Base-by-base conservation (phyloP, 2,797 vertebrate genomes). In the Paedocypris micromegethes region DNA sequence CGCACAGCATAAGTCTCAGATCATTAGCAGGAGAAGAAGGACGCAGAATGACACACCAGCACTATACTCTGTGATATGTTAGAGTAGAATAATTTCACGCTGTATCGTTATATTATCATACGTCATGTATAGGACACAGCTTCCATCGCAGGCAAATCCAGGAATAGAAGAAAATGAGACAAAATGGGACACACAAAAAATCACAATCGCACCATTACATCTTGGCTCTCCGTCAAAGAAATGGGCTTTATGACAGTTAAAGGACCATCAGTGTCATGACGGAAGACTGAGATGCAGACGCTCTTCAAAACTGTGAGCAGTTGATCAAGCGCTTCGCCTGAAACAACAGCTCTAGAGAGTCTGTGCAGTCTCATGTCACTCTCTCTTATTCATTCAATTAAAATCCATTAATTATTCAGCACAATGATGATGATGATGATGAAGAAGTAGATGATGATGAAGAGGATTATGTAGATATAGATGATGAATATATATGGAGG, bases 111-210 rank as follows among this genome's bases (percentile, higher is more conserved):
- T 23, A 23, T 23, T 23, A 23, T 23, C 48, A 41, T 23, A 6
- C 7, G 1, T 5, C 37, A 6, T 5, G 4, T 47, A 47, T 47
- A 8, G 2, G 7, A 39, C 23, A 23, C 23, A 23, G 23, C 6
- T 53, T 53, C 41, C 44, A 38, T 3, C 9, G 7, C 23, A 50
- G 58, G 46, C 3, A 5, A 50, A 58, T 4, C 37, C 9, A 38
- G 23, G n/a, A 48, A 58, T 48, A 50, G 0, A 9, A 48, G 37
- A 42, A 9, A 56, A 55, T 23, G 23, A 23, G 23, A 65, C 8
- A 41, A 64, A 9, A 3, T 54, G 52, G 72, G 70, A 66, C 72
- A 73, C 74, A 42, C 5, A 41, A n/a, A 7, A 66, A 66, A 49
- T 2, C 47, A 58, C 46, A 23, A 58, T 71, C 66, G 75, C 72